Evolutionary conservation across 2,113 vertebrate genomes (phyloP).

Genomic region (Ornithorhynchus anatinus): DNA sequence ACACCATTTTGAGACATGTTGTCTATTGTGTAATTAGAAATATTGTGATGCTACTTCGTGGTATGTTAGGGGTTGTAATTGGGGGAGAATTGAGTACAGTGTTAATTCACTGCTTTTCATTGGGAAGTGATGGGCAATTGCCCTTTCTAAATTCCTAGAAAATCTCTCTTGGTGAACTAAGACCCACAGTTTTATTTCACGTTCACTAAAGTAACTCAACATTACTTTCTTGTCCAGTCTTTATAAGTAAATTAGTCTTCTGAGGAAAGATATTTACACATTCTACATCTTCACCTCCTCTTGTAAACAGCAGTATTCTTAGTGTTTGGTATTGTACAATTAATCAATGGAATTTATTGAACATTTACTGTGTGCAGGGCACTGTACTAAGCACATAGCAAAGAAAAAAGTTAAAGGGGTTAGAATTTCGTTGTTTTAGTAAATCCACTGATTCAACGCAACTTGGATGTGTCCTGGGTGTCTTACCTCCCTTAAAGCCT

Average conservation of each 20-base stretch:
- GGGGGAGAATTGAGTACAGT: neutral
- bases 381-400: neutral
- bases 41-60: neutral
- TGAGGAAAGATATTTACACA: too few species aligned
- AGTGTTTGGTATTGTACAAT: too few species aligned
- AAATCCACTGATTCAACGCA: neutral
- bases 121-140: slow-evolving; percentile 3
- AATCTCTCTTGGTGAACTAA: neutral
- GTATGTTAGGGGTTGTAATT: neutral
- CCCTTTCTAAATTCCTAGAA: slow-evolving; percentile 5
- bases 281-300: too few species aligned
- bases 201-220: too few species aligned
- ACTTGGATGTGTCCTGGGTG: slow-evolving; percentile 14
- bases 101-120: too few species aligned
- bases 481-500: neutral
- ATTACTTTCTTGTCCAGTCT: too few species aligned
- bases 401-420: neutral
- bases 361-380: neutral
- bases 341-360: too few species aligned
- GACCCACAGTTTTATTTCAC: too few species aligned
- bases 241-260: too few species aligned
- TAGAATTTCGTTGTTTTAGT: neutral
- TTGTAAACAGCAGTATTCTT: too few species aligned
- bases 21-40: neutral
- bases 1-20: neutral